Percentiles rank a stretch among this genome's conserved stretches.
Conservation (phyloP, 2,888 invertebrate genomes). For the Nineta flava region DNA sequence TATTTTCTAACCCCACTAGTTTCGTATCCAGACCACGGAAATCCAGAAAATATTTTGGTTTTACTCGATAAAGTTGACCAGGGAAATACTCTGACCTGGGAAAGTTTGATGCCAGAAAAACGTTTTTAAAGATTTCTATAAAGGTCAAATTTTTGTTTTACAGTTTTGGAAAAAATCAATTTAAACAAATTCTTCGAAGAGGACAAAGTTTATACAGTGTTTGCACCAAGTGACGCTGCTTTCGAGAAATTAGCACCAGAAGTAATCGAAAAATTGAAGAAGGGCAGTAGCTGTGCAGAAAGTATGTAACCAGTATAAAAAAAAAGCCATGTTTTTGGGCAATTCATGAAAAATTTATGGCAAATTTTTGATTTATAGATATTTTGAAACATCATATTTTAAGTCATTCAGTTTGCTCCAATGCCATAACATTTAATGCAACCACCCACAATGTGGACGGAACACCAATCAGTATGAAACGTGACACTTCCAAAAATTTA, state of each 20-base stretch:
- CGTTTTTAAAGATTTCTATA: slow-evolving; percentile 14
- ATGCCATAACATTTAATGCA: slow-evolving; percentile 37
- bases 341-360: not conserved
- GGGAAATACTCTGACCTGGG: not conserved
- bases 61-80: not conserved
- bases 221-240: slow-evolving; percentile 51
- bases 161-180: slow-evolving; percentile 40
- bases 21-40: not conserved
- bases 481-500: slow-evolving; percentile 33
- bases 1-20: not conserved
- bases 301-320: slow-evolving; percentile 33
- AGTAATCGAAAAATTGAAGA: slow-evolving; percentile 33
- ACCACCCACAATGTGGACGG: slow-evolving; percentile 34
- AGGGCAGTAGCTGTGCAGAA: slow-evolving; percentile 39
- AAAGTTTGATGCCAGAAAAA: not conserved
- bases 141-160: slow-evolving; percentile 1
- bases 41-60: not conserved
- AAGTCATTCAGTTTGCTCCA: slow-evolving; percentile 47
- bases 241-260: slow-evolving; percentile 40
- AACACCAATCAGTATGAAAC: slow-evolving; percentile 30
- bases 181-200: slow-evolving; percentile 35
- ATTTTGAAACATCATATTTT: slow-evolving; percentile 50
- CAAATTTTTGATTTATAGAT: slow-evolving; percentile 25
- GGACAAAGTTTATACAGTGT: slow-evolving; percentile 40
- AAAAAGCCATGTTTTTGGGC: too few relatives aligned